A percentile compares a stretch with the other conserved stretches of the same genome.
Evolutionary conservation across 2,113 vertebrate species (phyloP).

Genomic region (Vulpes vulpes): DNA sequence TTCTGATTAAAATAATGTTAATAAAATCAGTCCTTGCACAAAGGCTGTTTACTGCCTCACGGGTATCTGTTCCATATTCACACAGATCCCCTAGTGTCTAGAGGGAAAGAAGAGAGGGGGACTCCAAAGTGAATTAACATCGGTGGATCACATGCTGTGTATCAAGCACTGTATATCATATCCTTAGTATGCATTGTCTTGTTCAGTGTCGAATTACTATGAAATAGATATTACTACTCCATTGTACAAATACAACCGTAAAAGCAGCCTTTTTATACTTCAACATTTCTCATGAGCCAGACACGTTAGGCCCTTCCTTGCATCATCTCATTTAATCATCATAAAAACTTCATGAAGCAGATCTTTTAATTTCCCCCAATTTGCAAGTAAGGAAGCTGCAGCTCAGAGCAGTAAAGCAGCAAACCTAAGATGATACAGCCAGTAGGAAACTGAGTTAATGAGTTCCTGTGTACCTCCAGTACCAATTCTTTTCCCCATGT

Average conservation of each 20-base stretch:
- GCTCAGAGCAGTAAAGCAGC: not conserved
- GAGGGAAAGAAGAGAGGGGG: not conserved
- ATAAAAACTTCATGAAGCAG: not conserved
- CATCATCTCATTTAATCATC: not conserved
- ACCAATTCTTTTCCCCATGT: accelerated
- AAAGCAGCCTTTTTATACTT: not conserved
- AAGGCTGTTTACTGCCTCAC: not conserved
- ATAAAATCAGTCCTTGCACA: not conserved
- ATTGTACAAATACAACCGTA: not conserved
- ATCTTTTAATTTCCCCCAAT: not conserved
- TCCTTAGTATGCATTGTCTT: not conserved
- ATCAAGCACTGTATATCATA: not conserved
- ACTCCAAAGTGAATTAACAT: not conserved
- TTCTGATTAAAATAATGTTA: not conserved
- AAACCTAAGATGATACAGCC: not conserved
- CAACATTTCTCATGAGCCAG: not conserved
- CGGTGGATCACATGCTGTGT: not conserved
- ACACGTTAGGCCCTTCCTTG: not conserved
- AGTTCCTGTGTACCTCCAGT: not conserved
- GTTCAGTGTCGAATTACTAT: not conserved
- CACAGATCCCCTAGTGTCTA: not conserved
- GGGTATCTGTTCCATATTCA: not conserved
- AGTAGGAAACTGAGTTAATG: not conserved
- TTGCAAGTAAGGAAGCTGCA: not conserved
- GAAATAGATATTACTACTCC: not conserved